Base-by-base conservation (phyloP, 37 sponge, comb jelly and placozoan genomes). In the Chondrilla cf. caribensis region DNA sequence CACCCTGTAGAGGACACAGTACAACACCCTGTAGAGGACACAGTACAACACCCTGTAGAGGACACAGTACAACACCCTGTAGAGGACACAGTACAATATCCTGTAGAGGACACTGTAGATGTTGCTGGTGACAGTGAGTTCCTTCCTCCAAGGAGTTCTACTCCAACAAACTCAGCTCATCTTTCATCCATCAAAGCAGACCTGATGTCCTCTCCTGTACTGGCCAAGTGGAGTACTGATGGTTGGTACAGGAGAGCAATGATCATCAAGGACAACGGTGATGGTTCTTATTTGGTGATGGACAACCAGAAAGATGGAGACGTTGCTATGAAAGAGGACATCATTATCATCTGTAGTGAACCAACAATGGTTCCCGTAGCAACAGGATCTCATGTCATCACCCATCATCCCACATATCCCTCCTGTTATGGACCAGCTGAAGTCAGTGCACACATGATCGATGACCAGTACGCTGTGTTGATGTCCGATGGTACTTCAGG, bases 201-300 rank as follows among this genome's bases (percentile, higher is more conserved):
- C 15, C 24, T 3, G 1, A 9, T 55, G 7, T 24, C 37, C 14
- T 32, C 79, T 32, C 43, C 79, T 14, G 90, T 92, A 29, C 58
- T 92, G 60, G 83, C 81, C 14, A 67, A 87, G 6, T 92, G 93
- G 93, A 73, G 84, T 31, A 86, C 85, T 26, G 86, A 84, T 82
- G 90, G 93, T 3, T 92, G 93, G 93, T 92, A 89, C 38, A 77
- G 54, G 26, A 66, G 22, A n/a, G 70, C 36, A 1, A 32, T 54
- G 35, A 37, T 79, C 14, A 21, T 36, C 17, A 19, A 5, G 25
- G 41, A 59, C 62, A 62, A 80, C 19, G 37, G 24, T 7, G n/a
- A 24, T 80, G 60, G 42, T 36, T 26, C 67, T 22, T 40, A 18
- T 22, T 0, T 29, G 29, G 41, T 58, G 19, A 86, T 42, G 65